Conservation (phyloP, 2,888 invertebrate species). For the Hydropsyche betteni region DNA sequence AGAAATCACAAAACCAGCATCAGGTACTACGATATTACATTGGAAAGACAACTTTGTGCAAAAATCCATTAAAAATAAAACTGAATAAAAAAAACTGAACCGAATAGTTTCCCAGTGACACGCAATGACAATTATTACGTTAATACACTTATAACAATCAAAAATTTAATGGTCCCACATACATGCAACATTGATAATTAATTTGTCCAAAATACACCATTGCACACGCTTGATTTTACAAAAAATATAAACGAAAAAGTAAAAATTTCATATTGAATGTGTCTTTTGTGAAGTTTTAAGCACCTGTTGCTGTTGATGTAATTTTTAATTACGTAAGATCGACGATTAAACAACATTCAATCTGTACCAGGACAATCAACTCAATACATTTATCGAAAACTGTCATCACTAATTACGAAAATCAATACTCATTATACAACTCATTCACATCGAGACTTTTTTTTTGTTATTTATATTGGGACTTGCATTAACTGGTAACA, state of each 20-base stretch:
- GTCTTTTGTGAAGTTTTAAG: neutral
- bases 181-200: conserved; percentile 5
- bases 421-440: neutral
- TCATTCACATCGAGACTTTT: neutral
- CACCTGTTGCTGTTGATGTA: conserved; percentile 30
- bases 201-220: neutral
- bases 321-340: conserved; percentile 14
- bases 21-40: conserved; percentile 17
- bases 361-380: neutral
- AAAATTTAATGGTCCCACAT: conserved; percentile 23
- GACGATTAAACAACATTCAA: conserved; percentile 20
- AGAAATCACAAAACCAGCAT: conserved; percentile 32
- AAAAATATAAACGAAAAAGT: neutral
- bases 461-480: neutral
- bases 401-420: neutral
- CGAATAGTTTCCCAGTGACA: neutral
- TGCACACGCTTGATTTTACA: neutral
- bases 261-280: too few relatives aligned
- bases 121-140: conserved; percentile 1
- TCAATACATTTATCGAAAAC: neutral
- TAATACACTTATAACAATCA: conserved; percentile 10
- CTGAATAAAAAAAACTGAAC: neutral
- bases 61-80: neutral
- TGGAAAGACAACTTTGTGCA: conserved; percentile 23
- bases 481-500: neutral